Base-by-base conservation (phyloP, 2,888 invertebrate genomes). In the Eueremaeus valkanovi region DNA sequence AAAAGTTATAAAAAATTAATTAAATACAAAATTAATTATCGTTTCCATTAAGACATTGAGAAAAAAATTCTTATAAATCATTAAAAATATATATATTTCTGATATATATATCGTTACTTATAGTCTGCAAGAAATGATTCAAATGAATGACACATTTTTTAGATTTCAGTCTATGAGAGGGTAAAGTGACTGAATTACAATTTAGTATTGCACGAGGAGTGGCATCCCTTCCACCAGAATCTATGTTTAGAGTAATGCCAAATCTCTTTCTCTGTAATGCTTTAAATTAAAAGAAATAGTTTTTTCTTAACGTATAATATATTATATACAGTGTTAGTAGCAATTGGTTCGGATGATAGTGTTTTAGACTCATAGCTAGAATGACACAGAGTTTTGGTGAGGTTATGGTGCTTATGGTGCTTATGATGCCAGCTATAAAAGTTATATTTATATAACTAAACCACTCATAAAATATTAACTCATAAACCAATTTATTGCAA, bases 381-480 rank as follows among this genome's bases (percentile, higher is more conserved):
- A 31, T 29, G 29, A 61, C 61, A 61, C 61, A n/a, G 31, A 61
- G 18, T 29, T 61, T 16, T 16, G 9, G 29, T 29, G 1, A 3
- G 16, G 31, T 29, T 61, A 29, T 61, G 61, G 61, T 61, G 61
- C 61, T 31, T 11, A 18, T 49, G 18, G 18, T 49, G 40, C 49
- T 5, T 13, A 18, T 49, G n/a, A n/a, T 49, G n/a, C n/a, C 6
- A 55, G 21, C 21, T 24, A 24, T 55, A 55, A 16, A 61, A 21
- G 24, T 51, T 29, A 61, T 31, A 61, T 31, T 29, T 61, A 61
- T 31, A 61, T 45, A 55, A 55, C 55, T 55, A 61, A 61, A 61
- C 61, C 2, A 29, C 61, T 61, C 31, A 61, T 61, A 61, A 61
- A 61, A 61, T 61, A 61, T 61, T 61, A 61, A 61, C 27, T 55